Conservation (phyloP, 1,140 invertebrate species). For the Cydia pomonella region DNA sequence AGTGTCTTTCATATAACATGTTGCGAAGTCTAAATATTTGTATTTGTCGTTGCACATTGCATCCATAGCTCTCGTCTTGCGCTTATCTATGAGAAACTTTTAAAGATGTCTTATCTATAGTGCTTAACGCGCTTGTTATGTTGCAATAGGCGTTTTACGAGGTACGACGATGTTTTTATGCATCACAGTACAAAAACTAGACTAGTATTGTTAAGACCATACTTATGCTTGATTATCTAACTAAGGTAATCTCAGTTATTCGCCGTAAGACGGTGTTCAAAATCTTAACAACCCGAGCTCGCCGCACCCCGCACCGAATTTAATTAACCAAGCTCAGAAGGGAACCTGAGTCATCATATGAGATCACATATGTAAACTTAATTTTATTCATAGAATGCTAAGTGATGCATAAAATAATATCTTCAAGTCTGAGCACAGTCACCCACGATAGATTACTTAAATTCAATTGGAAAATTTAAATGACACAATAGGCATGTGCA, state of each 20-base stretch:
- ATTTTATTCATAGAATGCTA: slow-evolving; percentile 13
- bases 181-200: too few species aligned
- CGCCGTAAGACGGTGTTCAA: too few species aligned
- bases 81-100: neutral
- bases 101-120: slow-evolving; percentile 1
- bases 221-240: too few species aligned
- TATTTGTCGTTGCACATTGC: neutral
- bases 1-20: neutral
- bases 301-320: neutral
- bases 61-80: neutral
- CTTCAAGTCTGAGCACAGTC: neutral
- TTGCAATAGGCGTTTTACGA: too few species aligned
- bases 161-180: too few species aligned
- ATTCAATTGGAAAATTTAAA: neutral
- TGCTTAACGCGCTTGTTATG: too few species aligned
- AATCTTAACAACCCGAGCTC: neutral
- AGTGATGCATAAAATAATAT: neutral
- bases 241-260: too few species aligned
- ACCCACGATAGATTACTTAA: neutral
- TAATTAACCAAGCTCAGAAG: too few species aligned
- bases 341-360: slow-evolving; percentile 18
- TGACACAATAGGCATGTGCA: neutral
- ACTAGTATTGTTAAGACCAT: too few species aligned
- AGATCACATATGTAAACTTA: slow-evolving; percentile 8
- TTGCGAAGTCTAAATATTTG: neutral